Percentiles rank a stretch among this genome's conserved stretches.
phyloP scores from a whole-genome alignment of 2,113 vertebrate genomes.

The Xenopus laevis region DNA sequence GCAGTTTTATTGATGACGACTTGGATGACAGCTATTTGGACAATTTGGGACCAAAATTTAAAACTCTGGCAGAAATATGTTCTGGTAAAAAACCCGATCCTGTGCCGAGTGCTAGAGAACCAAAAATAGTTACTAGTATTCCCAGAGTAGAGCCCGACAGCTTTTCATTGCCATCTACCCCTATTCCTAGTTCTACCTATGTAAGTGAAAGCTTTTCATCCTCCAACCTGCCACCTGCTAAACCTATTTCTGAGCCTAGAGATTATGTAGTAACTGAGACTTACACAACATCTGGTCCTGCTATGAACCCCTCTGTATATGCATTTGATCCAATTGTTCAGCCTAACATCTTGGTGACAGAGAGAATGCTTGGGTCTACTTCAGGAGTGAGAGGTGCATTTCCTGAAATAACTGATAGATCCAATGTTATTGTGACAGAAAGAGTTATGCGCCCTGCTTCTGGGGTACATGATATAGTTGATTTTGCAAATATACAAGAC shows the following conservation, averaged over 20 bases:
- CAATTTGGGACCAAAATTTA: conserved; percentile 85
- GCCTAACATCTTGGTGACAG: conserved; percentile 65
- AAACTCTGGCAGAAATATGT: conserved; percentile 86
- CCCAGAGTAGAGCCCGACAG: conserved; percentile 59
- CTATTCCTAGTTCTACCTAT: conserved; percentile 51
- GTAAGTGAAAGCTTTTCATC: conserved; percentile 59
- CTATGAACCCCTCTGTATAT: conserved; percentile 45
- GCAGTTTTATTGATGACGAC: conserved; percentile 79
- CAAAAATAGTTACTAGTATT: conserved; percentile 54
- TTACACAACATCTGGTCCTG: conserved; percentile 57
- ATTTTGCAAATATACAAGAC: conserved; percentile 63
- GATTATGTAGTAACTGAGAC: conserved; percentile 71
- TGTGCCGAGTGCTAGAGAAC: conserved; percentile 58
- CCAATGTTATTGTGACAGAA: conserved; percentile 71
- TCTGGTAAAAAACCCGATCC: conserved; percentile 68
- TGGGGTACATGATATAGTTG: conserved; percentile 54
- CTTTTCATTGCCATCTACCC: conserved; percentile 59
- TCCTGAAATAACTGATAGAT: conserved; percentile 63
- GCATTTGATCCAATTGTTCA: conserved; percentile 60
- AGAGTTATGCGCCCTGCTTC: conserved; percentile 67
- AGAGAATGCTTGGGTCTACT: conserved; percentile 64
- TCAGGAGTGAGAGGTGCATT: conserved; percentile 64
- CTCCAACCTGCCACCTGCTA: conserved; percentile 59
- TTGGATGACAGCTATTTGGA: conserved; percentile 79
- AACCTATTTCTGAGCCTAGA: conserved; percentile 57